phyloP scores from a whole-genome alignment of 2,113 vertebrate species.

The Pavo muticus region DNA sequence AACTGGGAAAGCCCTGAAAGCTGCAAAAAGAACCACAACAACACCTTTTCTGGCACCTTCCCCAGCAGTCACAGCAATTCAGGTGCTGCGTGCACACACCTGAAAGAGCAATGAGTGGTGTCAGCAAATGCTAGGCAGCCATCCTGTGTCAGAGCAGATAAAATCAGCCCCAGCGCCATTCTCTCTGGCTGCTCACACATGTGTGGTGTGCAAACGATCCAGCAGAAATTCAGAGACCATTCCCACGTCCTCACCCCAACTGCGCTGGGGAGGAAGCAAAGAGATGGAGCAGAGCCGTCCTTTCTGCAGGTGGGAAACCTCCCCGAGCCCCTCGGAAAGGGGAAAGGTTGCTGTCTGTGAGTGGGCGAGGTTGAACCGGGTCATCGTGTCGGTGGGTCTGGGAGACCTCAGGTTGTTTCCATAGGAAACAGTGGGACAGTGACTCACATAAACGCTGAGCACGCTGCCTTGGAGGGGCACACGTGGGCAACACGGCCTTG shows the following conservation, averaged over 20 bases:
- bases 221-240: background rate
- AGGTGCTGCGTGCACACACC: background rate
- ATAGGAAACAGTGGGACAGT: background rate
- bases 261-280: too few relatives aligned
- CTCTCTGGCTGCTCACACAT: background rate
- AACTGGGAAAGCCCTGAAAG: background rate
- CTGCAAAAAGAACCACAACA: background rate
- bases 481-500: background rate
- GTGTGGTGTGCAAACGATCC: background rate
- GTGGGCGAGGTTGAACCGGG: rapidly evolving
- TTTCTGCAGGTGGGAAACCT: background rate
- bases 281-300: background rate
- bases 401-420: background rate
- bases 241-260: background rate
- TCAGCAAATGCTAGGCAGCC: background rate
- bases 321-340: too few relatives aligned
- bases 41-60: background rate
- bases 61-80: background rate
- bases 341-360: background rate
- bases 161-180: background rate
- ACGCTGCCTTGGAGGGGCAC: background rate
- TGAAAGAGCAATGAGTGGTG: background rate
- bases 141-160: background rate
- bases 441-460: rapidly evolving
- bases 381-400: background rate